Evolutionary conservation across 2,888 invertebrate genomes (phyloP).

Genomic region (Acanthopleura granulata): DNA sequence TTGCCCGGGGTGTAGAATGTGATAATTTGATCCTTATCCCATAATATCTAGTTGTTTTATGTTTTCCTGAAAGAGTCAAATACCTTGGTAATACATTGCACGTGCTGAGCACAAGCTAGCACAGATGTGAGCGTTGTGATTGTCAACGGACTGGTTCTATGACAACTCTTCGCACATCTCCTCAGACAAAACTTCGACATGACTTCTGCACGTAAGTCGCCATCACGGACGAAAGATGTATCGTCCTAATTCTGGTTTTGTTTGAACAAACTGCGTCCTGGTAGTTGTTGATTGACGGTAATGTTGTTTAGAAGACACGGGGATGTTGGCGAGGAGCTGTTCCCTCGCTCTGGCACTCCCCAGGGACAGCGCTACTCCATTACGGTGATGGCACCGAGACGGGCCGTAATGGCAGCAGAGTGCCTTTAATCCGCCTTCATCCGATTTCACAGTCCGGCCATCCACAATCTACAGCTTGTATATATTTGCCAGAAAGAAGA

Average conservation of each 20-base stretch:
- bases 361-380: background rate
- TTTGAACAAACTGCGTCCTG: background rate
- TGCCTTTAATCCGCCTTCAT: slow-evolving; percentile 15
- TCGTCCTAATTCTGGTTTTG: background rate
- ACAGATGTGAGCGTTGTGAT: no score
- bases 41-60: no score
- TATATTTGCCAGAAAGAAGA: background rate
- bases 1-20: no score
- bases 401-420: background rate
- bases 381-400: slow-evolving; percentile 9
- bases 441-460: slow-evolving; percentile 14
- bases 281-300: background rate
- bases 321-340: background rate
- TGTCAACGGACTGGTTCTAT: no score
- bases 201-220: no score
- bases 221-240: background rate
- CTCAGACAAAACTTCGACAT: no score
- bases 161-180: no score
- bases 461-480: background rate
- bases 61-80: no score
- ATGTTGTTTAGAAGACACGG: slow-evolving; percentile 14
- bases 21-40: no score
- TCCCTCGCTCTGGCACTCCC: background rate
- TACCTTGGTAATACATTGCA: no score
- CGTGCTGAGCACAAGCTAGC: no score